Percentiles rank a stretch among this genome's conserved stretches.
Conservation (phyloP, 1,140 invertebrate genomes). For the Protaetia brevitarsis region DNA sequence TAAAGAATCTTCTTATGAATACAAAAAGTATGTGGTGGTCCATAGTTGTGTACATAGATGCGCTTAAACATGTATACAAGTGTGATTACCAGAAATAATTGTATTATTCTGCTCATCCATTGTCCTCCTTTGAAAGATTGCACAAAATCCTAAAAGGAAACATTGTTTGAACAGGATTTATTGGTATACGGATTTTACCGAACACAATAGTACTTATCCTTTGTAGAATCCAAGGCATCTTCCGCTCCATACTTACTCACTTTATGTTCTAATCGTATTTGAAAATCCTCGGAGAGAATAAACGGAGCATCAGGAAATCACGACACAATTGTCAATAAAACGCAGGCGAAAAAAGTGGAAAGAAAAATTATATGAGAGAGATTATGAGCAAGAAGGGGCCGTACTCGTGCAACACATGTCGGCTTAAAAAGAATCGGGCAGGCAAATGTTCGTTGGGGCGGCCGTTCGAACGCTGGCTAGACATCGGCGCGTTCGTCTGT, state of each 20-base stretch:
- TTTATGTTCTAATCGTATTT: not conserved
- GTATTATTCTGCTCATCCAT: not conserved
- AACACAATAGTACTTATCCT: not conserved
- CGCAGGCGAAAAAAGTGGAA: not conserved
- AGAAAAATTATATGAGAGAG: not conserved
- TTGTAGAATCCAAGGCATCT: not conserved
- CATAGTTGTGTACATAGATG: not conserved
- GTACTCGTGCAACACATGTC: slow-evolving; percentile 1
- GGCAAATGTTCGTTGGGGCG: not conserved
- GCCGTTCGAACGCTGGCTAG: not conserved
- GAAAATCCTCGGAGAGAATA: not conserved
- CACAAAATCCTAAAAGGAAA: slow-evolving; percentile 1
- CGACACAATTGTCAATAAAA: not conserved
- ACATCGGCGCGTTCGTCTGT: not conserved
- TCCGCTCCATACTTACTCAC: not conserved
- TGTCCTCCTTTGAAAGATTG: not conserved
- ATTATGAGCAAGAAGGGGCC: not conserved
- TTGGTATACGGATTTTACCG: slow-evolving; percentile 1
- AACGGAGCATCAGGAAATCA: not conserved
- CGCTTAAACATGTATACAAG: not conserved
- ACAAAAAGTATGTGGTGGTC: not conserved
- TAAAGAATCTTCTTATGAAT: no score
- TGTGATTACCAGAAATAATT: slow-evolving; percentile 10
- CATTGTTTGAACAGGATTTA: not conserved
- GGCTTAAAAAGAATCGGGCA: not conserved